Evolutionary conservation across 2,113 vertebrate species (phyloP).

Genomic region (Otis tarda): DNA sequence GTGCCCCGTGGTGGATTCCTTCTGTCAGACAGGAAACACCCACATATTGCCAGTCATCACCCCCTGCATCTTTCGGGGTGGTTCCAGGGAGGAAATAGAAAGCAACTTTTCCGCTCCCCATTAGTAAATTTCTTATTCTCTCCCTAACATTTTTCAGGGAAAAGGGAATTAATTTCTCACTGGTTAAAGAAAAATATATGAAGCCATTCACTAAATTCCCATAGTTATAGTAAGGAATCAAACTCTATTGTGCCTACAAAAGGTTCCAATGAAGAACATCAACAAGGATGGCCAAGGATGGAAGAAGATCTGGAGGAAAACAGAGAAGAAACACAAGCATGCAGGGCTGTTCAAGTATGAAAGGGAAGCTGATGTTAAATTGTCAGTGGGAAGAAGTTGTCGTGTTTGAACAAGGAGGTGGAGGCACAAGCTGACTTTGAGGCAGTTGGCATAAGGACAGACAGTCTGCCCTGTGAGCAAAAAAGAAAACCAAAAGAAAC

Average conservation of each 20-base stretch:
- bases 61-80: neutral
- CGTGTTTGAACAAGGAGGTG: neutral
- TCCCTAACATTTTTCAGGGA: neutral
- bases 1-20: neutral
- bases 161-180: neutral
- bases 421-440: neutral
- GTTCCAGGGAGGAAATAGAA: neutral
- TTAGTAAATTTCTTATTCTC: neutral
- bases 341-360: neutral
- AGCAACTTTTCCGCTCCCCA: neutral
- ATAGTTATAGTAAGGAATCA: neutral
- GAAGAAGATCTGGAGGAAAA: neutral
- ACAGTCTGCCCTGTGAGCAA: neutral
- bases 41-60: neutral
- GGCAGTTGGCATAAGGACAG: neutral
- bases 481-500: neutral
- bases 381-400: neutral
- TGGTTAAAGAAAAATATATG: neutral
- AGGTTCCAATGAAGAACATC: neutral
- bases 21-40: neutral
- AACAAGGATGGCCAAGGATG: neutral
- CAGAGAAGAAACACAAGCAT: neutral
- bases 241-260: neutral
- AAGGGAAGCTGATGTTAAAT: neutral
- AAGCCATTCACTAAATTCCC: neutral